phyloP scores from a whole-genome alignment of 2,113 vertebrate genomes.

The Microtus ochrogaster region DNA sequence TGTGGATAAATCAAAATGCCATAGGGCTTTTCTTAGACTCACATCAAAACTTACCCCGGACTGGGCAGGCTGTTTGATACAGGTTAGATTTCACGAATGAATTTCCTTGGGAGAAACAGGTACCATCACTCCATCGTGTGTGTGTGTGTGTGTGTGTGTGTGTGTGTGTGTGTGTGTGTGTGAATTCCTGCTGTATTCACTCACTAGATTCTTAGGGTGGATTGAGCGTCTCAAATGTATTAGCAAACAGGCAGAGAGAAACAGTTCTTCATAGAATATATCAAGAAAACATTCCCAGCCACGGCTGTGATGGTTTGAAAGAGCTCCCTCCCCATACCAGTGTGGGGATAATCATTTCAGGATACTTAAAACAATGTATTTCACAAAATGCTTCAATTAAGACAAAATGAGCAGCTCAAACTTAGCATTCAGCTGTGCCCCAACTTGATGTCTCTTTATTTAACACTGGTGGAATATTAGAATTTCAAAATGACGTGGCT shows the following conservation, averaged over 20 bases:
- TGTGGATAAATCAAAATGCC: slow-evolving; percentile 77
- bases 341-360: slow-evolving; percentile 72
- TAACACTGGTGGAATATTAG: background rate
- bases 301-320: slow-evolving; percentile 66
- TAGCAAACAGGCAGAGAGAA: slow-evolving; percentile 18
- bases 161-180: slow-evolving; percentile 60
- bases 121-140: slow-evolving; percentile 14
- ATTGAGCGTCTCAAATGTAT: background rate
- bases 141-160: slow-evolving; percentile 16
- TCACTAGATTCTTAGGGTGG: background rate
- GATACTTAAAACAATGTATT: slow-evolving; percentile 68
- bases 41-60: slow-evolving; percentile 71
- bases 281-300: slow-evolving; percentile 64
- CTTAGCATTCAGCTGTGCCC: slow-evolving; percentile 10
- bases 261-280: slow-evolving; percentile 54
- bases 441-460: slow-evolving; percentile 26
- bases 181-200: slow-evolving; percentile 5
- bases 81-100: slow-evolving; percentile 1
- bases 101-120: slow-evolving; percentile 55
- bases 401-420: slow-evolving; percentile 52
- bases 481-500: slow-evolving; percentile 64
- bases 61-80: background rate
- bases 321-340: background rate
- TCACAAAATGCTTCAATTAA: slow-evolving; percentile 34
- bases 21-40: slow-evolving; percentile 49